Evolutionary conservation across 2,888 invertebrate genomes (phyloP).

Genomic region (Lasius fuliginosus): DNA sequence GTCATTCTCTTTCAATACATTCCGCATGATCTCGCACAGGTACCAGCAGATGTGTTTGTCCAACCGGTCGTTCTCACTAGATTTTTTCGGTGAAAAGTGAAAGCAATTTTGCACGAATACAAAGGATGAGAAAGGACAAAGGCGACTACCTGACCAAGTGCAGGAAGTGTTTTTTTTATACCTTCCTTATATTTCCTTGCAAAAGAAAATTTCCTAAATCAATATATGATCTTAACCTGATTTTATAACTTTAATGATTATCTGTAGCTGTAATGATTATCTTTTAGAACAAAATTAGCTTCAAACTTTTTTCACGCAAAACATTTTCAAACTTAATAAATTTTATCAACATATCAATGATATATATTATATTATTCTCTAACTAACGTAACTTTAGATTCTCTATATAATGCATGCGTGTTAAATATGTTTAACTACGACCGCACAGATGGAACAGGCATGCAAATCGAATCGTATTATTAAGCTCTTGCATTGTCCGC

Average conservation of each 20-base stretch:
- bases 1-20: slow-evolving; percentile 13
- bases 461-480: slow-evolving; percentile 12
- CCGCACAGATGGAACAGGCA: no score
- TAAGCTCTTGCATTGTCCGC: background rate
- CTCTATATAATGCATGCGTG: background rate
- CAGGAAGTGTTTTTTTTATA: background rate
- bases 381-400: background rate
- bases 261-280: background rate
- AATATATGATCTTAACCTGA: background rate
- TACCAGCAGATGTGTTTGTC: background rate
- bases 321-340: background rate
- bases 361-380: background rate
- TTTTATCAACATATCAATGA: background rate
- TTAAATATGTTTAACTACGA: background rate
- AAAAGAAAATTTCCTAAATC: background rate
- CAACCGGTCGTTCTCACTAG: background rate
- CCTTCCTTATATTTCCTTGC: background rate
- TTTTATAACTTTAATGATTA: background rate
- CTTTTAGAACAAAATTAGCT: background rate
- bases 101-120: background rate
- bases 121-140: slow-evolving; percentile 12
- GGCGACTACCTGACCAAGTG: background rate
- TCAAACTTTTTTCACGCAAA: background rate
- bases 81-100: slow-evolving; percentile 22
- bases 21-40: background rate